A percentile compares a stretch with the other conserved stretches of the same genome.
Conservation (phyloP, 2,888 invertebrate genomes). For the Lamellibrachia satsuma region DNA sequence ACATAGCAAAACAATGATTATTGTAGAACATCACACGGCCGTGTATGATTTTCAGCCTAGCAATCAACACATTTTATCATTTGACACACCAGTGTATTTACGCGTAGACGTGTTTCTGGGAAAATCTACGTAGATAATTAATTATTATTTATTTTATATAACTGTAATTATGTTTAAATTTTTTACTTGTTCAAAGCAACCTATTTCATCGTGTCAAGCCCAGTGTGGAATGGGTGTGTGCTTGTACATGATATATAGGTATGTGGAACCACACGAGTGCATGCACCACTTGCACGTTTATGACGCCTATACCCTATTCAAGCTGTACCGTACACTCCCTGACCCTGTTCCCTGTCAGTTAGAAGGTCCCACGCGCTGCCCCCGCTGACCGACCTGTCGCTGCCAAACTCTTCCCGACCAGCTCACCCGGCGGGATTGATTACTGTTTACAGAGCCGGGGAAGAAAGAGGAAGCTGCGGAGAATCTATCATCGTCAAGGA, state of each 20-base stretch:
- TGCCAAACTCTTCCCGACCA: not conserved
- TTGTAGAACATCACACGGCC: not conserved
- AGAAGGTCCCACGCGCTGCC: not conserved
- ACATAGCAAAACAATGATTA: not conserved
- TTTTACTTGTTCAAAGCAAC: too few species aligned
- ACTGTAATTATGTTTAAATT: too few species aligned
- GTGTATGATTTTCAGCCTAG: not conserved
- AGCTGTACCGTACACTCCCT: not conserved
- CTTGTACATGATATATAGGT: not conserved
- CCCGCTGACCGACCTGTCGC: not conserved
- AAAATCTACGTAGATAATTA: too few species aligned
- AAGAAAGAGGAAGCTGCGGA: not conserved
- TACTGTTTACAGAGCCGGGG: not conserved
- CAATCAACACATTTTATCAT: not conserved
- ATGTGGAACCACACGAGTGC: not conserved
- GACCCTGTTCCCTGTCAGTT: not conserved
- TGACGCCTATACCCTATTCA: not conserved
- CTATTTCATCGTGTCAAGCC: not conserved
- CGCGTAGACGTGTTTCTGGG: too few species aligned
- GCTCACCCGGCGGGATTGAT: not conserved
- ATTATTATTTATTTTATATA: too few species aligned
- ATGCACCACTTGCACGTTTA: not conserved
- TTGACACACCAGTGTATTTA: not conserved
- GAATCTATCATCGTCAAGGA: not conserved
- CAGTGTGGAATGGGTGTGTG: not conserved